Evolutionary conservation across 1,140 invertebrate species (phyloP).

Genomic region (Neodiprion virginianus): DNA sequence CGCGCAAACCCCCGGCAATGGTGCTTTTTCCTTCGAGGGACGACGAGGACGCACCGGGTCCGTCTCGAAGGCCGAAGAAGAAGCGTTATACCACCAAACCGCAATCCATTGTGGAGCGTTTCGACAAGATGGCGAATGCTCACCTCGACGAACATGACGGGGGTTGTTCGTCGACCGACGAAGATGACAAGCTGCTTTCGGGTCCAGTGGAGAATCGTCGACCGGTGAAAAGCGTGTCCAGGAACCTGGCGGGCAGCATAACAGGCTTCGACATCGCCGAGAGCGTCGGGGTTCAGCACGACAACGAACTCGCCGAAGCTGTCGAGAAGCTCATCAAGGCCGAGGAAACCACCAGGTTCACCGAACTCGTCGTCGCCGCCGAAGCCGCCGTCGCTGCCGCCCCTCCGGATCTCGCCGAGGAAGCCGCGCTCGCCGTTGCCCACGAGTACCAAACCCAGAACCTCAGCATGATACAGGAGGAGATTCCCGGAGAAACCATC

Average conservation of each 20-base stretch:
- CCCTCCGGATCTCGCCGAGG: slow-evolving; percentile 53
- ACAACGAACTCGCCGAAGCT: slow-evolving; percentile 51
- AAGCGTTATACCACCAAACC: slow-evolving; percentile 11
- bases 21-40: slow-evolving; percentile 23
- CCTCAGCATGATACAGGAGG: slow-evolving; percentile 41
- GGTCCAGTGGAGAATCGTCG: background rate
- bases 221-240: slow-evolving; percentile 19
- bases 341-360: slow-evolving; percentile 49
- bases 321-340: slow-evolving; percentile 51
- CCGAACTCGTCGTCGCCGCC: slow-evolving; percentile 51
- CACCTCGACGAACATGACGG: slow-evolving; percentile 21
- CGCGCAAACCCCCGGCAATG: slow-evolving; percentile 17
- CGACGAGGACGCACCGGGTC: background rate
- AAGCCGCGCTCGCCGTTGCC: slow-evolving; percentile 51
- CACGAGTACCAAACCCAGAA: slow-evolving; percentile 46
- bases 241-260: slow-evolving; percentile 29
- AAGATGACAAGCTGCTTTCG: background rate
- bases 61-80: background rate
- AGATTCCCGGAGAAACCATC: slow-evolving; percentile 42
- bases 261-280: slow-evolving; percentile 44
- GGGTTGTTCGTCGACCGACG: background rate
- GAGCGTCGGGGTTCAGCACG: slow-evolving; percentile 35
- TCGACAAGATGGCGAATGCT: slow-evolving; percentile 26
- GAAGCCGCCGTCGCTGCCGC: slow-evolving; percentile 50
- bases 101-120: slow-evolving; percentile 35